Conservation (phyloP, 2,113 vertebrate species). For the Gavia stellata region DNA sequence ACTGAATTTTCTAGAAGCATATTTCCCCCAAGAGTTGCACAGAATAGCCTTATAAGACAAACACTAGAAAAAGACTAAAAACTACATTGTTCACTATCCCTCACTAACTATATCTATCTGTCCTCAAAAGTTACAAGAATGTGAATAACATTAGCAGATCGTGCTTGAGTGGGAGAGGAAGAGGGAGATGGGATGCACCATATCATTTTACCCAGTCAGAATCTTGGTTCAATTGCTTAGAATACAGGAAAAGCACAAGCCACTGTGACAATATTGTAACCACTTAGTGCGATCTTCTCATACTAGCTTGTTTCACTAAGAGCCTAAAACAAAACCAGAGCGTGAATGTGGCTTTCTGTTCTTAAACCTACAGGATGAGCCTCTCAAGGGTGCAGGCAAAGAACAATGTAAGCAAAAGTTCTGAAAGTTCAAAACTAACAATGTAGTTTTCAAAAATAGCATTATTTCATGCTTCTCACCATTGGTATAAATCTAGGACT, state of each 20-base stretch:
- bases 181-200: background rate
- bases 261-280: background rate
- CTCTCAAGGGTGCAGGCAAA: background rate
- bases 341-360: background rate
- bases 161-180: background rate
- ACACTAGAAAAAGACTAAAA: background rate
- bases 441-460: background rate
- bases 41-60: background rate
- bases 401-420: background rate
- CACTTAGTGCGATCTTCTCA: background rate
- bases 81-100: background rate
- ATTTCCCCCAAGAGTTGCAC: background rate
- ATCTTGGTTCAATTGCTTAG: background rate
- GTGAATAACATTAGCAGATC: background rate
- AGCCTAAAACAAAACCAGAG: background rate
- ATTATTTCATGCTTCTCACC: background rate
- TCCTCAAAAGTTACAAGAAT: background rate
- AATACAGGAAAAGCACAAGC: background rate
- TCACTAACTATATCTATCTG: background rate
- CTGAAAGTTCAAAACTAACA: background rate
- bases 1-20: background rate
- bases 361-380: background rate
- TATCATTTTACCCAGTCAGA: background rate
- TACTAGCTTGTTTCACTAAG: background rate
- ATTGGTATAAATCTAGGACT: background rate